Conservation (phyloP, 2,113 vertebrate genomes). For the Labeo rohita region DNA sequence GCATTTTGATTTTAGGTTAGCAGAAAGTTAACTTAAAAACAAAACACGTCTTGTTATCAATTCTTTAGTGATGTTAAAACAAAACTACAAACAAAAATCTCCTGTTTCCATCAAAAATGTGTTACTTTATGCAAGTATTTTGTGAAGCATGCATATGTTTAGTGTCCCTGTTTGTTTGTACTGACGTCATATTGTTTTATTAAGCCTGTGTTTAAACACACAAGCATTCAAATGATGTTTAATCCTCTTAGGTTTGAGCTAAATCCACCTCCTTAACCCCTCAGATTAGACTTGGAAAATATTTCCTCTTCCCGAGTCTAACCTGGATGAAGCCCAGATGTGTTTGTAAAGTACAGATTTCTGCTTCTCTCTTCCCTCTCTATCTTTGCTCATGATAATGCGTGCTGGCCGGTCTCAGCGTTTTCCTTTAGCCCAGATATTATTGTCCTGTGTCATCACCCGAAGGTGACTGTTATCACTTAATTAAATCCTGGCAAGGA, state of each 20-base stretch:
- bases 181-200: conserved; percentile 57
- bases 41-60: background rate
- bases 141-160: background rate
- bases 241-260: conserved; percentile 62
- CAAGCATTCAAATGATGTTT: conserved; percentile 65
- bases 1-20: background rate
- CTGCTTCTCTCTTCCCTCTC: conserved; percentile 16
- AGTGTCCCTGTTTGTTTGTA: conserved; percentile 56
- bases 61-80: background rate
- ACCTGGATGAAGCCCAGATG: conserved; percentile 68
- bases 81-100: background rate
- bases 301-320: conserved; percentile 31
- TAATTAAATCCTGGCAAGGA: conserved; percentile 91
- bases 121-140: background rate
- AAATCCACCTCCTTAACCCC: conserved; percentile 54
- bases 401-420: conserved; percentile 86
- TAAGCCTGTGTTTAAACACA: conserved; percentile 65
- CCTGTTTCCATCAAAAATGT: background rate
- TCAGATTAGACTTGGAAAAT: conserved; percentile 53
- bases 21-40: background rate
- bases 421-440: conserved; percentile 88
- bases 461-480: conserved; percentile 94
- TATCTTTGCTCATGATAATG: conserved; percentile 79
- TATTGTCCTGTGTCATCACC: conserved; percentile 89
- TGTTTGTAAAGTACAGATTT: conserved; percentile 36